Evolutionary conservation across 2,888 invertebrate species (phyloP), one percentile per base, ranked within the genome.

Genomic region (Marronus borbonicus): DNA sequence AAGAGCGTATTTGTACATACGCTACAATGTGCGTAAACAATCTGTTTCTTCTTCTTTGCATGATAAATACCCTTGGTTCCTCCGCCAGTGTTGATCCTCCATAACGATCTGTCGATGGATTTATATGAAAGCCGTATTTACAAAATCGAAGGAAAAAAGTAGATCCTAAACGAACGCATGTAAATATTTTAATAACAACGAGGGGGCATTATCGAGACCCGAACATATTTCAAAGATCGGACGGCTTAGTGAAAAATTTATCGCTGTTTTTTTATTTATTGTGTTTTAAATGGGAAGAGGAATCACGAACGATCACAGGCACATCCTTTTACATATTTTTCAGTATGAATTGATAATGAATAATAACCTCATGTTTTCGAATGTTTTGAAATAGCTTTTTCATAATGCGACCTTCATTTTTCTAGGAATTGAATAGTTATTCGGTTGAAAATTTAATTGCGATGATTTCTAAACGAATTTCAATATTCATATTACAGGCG

Each of bases 71-170:
- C 1, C 20, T 17, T 14, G 8, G 55, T 55, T 55, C 20, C 55
- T 55, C 8, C 20, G 7, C 31, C 17, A 55, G 55, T 55, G 55
- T 55, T 55, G 55, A 55, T 55, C 55, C 17, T 20, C n/a, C 20
- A n/a, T 55, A 55, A 55, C 55, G 55, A 55, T 17, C 20, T 44
- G 65, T n/a, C 31, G 65, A 65, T 65, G 36, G 65, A 65, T 65
- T 65, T 65, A 65, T 65, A 65, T 65, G 39, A 65, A 65, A 39
- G 65, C 65, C 39, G 31, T 65, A 65, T 65, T 65, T 65, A 65
- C 39, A 65, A 65, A 44, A 65, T 65, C 36, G 39, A 44, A 12
- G 12, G 39, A 39, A 65, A 65, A 55, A 55, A 55, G 20, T 55
- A 44, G 36, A 65, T 44, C 44, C 44, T 12, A 44, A 44, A 44